Base-by-base conservation (phyloP, 2,888 invertebrate genomes). In the Thymelicus lineola region DNA sequence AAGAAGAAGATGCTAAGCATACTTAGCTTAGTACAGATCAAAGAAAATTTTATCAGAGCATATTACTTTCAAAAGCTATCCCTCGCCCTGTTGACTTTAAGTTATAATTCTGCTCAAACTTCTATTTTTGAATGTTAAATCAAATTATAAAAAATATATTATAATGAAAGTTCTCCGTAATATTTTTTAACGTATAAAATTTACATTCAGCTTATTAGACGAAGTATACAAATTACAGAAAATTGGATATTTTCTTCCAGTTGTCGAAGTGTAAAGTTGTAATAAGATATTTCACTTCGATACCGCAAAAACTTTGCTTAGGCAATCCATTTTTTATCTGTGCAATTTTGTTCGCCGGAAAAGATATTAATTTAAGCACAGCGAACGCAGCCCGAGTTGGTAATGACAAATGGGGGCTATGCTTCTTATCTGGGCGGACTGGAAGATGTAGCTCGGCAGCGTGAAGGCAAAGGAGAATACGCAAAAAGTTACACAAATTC, bases 341-440 rank as follows among this genome's bases (percentile, higher is more conserved):
- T 71, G 38, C 53, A 65, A 63, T 72, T 72, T 66, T 57, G 60
- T 50, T 66, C 38, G 66, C 65, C n/a, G 46, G 35, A 61, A 70
- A 75, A 72, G 72, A 73, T 80, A 79, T 79, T 78, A 81, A 79
- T 81, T 82, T 78, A 76, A 79, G 76, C 75, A 72, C 76, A 76
- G 75, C 77, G 78, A 77, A 79, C 76, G 77, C 77, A 80, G 79
- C 79, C 79, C 80, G 84, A 82, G 85, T 85, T 85, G 83, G 80
- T 87, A 85, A 91, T 89, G 87, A 89, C 85, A 89, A 89, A 89
- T 86, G 81, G 82, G 64, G 76, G 80, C 78, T 79, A 75, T 83
- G 81, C 82, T 83, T 83, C 83, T 86, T 87, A 88, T 88, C 88
- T 81, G 78, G 76, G 77, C 79, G 79, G 77, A 81, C 82, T 79